phyloP scores from a whole-genome alignment of 53 echinoderm and acorn worm species.

The Paracentrotus lividus region DNA sequence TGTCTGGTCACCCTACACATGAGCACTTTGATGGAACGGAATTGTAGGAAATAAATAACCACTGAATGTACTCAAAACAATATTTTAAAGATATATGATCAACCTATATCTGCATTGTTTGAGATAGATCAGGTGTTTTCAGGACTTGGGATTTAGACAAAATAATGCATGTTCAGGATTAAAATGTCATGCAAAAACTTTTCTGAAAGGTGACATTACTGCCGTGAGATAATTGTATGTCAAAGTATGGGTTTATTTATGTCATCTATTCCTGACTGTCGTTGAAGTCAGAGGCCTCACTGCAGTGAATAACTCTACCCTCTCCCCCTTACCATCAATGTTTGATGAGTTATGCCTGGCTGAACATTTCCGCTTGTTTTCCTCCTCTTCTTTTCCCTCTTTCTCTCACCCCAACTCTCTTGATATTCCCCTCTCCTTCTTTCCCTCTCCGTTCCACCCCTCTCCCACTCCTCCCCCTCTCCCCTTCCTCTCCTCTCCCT shows the following conservation, averaged over 20 bases:
- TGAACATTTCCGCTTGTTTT: slow-evolving; percentile 64
- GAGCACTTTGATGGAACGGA: no score
- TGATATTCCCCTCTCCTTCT: background rate
- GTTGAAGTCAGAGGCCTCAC: background rate
- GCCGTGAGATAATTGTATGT: background rate
- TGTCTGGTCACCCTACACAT: no score
- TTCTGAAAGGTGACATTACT: background rate
- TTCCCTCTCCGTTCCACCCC: background rate
- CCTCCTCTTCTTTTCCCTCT: background rate
- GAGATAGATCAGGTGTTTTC: no score
- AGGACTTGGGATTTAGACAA: no score
- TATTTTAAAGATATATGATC: no score
- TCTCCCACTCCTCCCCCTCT: no score
- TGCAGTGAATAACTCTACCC: background rate
- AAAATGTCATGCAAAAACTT: background rate
- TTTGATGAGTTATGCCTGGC: slow-evolving; percentile 67
- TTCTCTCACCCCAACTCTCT: background rate
- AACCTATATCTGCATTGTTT: no score
- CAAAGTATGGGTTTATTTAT: background rate
- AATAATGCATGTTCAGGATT: no score
- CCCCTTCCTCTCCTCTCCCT: background rate
- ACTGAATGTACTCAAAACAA: no score
- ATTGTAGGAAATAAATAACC: no score
- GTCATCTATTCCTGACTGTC: slow-evolving; percentile 2
- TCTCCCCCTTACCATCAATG: slow-evolving; percentile 53